Base-by-base conservation (phyloP, 1,140 invertebrate species). In the Drosophila subobscura region DNA sequence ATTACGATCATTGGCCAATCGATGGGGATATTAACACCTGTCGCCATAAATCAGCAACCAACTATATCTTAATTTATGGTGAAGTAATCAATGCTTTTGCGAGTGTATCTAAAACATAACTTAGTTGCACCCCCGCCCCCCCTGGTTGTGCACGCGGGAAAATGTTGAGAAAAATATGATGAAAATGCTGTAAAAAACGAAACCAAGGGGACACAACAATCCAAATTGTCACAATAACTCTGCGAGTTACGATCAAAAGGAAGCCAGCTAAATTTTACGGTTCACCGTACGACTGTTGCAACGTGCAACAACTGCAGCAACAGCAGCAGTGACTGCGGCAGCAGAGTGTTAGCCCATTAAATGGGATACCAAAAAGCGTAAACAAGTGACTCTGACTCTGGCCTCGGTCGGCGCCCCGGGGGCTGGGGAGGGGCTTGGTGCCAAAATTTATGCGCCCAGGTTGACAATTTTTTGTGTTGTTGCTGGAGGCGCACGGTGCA, bases 51-150 rank as follows among this genome's bases (percentile, higher is more conserved):
- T 65, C 70, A 37, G n/a, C 12, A 23, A 47, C n/a, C 64, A 57
- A 80, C 50, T 71, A 81, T 81, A 86, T 86, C 81, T 86, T 65
- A 81, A 86, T 86, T 86, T 81, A 86, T 77, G 61, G 23, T 86
- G 81, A 75, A 74, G 81, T 81, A 86, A 86, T 86, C 81, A 67
- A 77, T 70, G 79, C 74, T 55, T 64, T 63, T 57, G 68, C 63
- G 52, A 37, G 33, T 76, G 59, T 81, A 81, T 83, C 59, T 78
- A 10, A 46, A 42, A 49, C 50, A 73, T 83, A 78, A 73, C 55
- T 81, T 61, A 77, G 49, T 22, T 42, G 58, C 14, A 42, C 16
- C 22, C 22, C 12, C n/a, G 5, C 12, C 22, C 4, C 20, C n/a
- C 10, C 1, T 16, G 7, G 23, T n/a, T 46, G 12, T 42, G 27